Percentiles rank a stretch among this genome's conserved stretches.
These are phyloP conservation scores for Hucho hucho DNA, from an alignment of 2,113 vertebrate species.

Conservation along the genomic window DNA sequence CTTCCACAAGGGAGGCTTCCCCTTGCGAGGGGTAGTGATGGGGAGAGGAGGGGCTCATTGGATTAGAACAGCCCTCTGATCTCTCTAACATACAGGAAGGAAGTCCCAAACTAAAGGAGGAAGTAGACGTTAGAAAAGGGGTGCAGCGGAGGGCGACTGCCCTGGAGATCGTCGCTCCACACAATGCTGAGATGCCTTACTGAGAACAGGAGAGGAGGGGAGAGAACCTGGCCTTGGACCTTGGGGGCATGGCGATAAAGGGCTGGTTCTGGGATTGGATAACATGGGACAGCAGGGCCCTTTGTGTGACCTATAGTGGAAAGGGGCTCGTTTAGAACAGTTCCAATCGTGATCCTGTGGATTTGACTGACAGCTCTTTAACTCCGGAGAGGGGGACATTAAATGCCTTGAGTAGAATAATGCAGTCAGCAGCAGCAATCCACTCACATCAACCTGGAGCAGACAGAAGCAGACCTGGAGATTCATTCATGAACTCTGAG, in stretches of 20 bases:
- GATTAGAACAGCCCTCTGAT: background rate
- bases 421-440: constrained; percentile 42
- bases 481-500: too few relatives aligned
- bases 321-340: constrained; percentile 13
- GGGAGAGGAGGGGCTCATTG: too few relatives aligned
- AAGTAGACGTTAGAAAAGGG: constrained; percentile 20
- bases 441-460: constrained; percentile 38
- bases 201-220: constrained; percentile 38
- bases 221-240: background rate
- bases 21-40: too few relatives aligned
- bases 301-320: constrained; percentile 21
- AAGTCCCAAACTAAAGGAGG: constrained; percentile 43
- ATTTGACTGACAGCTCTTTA: constrained; percentile 35
- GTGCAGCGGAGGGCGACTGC: constrained; percentile 21
- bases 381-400: constrained; percentile 28
- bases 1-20: too few relatives aligned
- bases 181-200: constrained; percentile 70
- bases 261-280: constrained; percentile 15
- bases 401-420: constrained; percentile 41
- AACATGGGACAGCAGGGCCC: constrained; percentile 13
- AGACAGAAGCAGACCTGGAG: background rate
- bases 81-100: constrained; percentile 54
- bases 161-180: constrained; percentile 31
- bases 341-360: constrained; percentile 33
- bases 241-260: background rate